Conservation (phyloP, 2,888 invertebrate genomes). For the Torymus tubicola region DNA sequence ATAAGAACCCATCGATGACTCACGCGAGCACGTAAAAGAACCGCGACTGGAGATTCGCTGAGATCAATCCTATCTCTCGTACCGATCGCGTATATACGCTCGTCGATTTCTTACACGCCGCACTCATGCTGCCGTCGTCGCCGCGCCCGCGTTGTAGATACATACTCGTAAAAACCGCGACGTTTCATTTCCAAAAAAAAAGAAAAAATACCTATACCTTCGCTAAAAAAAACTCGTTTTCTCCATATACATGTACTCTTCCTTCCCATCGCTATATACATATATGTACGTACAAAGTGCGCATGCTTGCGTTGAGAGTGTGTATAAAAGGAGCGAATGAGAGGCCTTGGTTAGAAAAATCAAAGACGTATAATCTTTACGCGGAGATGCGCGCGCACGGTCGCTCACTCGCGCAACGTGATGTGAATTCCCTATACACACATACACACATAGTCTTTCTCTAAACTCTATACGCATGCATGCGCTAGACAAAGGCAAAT, state of each 20-base stretch:
- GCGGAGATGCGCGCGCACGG: conserved; percentile 38
- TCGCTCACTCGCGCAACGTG: conserved; percentile 9
- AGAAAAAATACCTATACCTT: too few relatives aligned
- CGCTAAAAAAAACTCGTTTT: too few relatives aligned
- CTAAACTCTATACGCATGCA: background rate
- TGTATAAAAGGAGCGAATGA: conserved; percentile 2
- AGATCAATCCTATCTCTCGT: conserved; percentile 18
- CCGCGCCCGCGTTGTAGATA: too few relatives aligned
- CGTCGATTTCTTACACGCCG: conserved; percentile 17
- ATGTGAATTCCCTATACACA: conserved; percentile 22
- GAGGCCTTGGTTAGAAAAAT: conserved; percentile 45
- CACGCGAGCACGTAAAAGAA: background rate
- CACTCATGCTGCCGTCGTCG: too few relatives aligned
- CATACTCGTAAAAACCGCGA: conserved; percentile 9
- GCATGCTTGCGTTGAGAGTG: too few relatives aligned
- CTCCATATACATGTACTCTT: too few relatives aligned
- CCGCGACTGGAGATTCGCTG: background rate
- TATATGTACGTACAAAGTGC: too few relatives aligned
- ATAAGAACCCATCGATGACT: conserved; percentile 22
- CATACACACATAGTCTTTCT: background rate
- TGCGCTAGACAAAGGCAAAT: conserved; percentile 46
- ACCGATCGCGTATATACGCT: conserved; percentile 6
- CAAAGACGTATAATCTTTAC: conserved; percentile 48
- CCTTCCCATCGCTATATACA: too few relatives aligned
- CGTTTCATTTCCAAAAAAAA: background rate